Evolutionary conservation across 2,888 invertebrate species (phyloP).

Genomic region (Helobdella robusta): DNA sequence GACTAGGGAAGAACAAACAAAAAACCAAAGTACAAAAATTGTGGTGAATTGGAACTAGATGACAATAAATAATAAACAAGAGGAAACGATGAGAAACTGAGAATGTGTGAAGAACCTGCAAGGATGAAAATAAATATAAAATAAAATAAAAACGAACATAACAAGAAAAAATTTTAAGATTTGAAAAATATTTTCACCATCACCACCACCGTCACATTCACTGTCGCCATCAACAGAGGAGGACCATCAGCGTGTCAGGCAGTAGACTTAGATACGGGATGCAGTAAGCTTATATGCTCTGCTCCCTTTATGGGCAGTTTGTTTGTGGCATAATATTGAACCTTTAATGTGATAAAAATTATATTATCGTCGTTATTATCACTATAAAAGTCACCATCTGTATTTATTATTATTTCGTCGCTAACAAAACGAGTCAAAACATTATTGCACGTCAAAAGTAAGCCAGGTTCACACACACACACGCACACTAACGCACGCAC

Average conservation of each 20-base stretch:
- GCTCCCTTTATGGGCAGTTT: slow-evolving; percentile 86
- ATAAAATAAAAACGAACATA: too few species aligned
- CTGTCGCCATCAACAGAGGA: too few species aligned
- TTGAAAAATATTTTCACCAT: too few species aligned
- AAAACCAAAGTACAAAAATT: too few species aligned
- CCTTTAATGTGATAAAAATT: not conserved
- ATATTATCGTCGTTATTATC: not conserved
- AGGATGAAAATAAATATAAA: too few species aligned
- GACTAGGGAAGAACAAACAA: too few species aligned
- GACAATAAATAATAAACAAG: too few species aligned
- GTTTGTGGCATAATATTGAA: slow-evolving; percentile 82
- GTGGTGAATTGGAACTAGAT: too few species aligned
- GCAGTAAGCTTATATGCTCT: slow-evolving; percentile 85
- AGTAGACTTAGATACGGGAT: slow-evolving; percentile 61
- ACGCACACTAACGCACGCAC: not conserved
- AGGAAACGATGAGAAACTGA: too few species aligned
- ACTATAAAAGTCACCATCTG: not conserved
- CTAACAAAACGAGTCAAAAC: not conserved
- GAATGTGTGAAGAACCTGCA: too few species aligned
- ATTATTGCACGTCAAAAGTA: not conserved
- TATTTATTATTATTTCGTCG: not conserved
- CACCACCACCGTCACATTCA: too few species aligned
- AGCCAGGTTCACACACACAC: not conserved
- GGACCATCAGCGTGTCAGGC: not conserved
- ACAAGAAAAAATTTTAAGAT: too few species aligned